A percentile compares a stretch with the other conserved stretches of the same genome.
Conservation (phyloP, 2,797 vertebrate genomes). For the Macrochelys suwanniensis region DNA sequence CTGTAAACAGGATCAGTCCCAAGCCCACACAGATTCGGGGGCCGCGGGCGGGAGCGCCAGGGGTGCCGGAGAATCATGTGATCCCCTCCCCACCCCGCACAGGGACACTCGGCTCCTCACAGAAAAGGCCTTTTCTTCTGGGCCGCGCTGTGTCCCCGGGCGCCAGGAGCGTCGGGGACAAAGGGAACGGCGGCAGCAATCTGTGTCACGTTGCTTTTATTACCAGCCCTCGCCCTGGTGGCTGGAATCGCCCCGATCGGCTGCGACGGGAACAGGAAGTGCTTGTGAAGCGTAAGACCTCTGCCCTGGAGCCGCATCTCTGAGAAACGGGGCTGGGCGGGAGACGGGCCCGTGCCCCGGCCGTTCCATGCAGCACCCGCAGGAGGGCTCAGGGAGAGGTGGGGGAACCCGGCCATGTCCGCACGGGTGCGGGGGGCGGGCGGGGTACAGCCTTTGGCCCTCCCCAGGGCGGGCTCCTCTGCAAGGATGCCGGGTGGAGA, state of each 20-base stretch:
- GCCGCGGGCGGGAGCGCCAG: rapidly evolving
- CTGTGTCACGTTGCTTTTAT: constrained; percentile 70
- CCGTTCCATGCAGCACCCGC: background rate
- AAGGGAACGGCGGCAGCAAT: background rate
- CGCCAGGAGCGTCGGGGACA: background rate
- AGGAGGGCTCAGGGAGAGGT: background rate
- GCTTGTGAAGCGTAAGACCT: constrained; percentile 67
- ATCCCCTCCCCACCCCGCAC: background rate
- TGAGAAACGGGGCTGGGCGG: rapidly evolving
- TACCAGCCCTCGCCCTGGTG: background rate
- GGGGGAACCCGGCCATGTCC: no score
- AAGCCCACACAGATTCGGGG: background rate
- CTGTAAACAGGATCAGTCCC: background rate
- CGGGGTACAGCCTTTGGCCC: background rate
- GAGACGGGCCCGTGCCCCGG: background rate
- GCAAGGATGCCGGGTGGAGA: background rate
- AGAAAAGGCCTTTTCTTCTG: background rate
- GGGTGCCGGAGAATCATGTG: no score
- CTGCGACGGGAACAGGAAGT: constrained; percentile 56
- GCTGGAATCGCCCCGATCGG: constrained; percentile 55
- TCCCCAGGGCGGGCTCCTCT: background rate
- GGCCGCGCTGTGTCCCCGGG: background rate
- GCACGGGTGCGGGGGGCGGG: background rate
- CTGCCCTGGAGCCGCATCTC: background rate
- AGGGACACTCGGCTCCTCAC: background rate